These are phyloP conservation scores for Marasmarcha lunaedactyla DNA, from an alignment of 2,888 invertebrate species.

Conservation along the genomic window DNA sequence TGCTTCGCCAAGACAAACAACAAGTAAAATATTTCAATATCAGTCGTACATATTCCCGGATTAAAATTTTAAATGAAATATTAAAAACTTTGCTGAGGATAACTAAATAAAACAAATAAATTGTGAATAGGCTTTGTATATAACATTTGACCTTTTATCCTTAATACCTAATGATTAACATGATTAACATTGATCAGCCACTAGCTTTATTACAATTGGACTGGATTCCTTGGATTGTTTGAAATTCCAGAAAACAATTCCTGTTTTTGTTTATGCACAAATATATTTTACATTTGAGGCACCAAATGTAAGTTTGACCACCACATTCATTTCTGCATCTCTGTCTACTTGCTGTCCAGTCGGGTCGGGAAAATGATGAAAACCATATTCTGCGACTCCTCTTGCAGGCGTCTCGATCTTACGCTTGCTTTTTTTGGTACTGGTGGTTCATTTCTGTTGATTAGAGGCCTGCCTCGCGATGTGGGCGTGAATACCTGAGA, in stretches of 20 bases:
- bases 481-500: background rate
- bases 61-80: no score
- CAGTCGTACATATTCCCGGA: no score
- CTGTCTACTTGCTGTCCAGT: background rate
- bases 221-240: background rate
- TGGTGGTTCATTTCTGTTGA: background rate
- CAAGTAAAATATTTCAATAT: no score
- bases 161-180: no score
- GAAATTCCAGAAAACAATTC: constrained; percentile 8
- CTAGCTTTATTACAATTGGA: no score
- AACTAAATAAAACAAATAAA: no score
- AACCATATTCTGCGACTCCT: background rate
- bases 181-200: no score
- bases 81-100: no score
- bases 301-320: background rate
- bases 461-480: background rate
- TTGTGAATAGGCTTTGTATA: no score
- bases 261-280: constrained; percentile 13
- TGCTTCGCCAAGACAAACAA: no score
- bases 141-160: no score
- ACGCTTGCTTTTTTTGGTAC: constrained; percentile 3
- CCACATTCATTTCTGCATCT: background rate
- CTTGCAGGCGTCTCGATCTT: constrained; percentile 3
- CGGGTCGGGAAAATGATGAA: constrained; percentile 3
- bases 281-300: constrained; percentile 9